phyloP scores from a whole-genome alignment of 2,888 invertebrate genomes.

The Stictocephala bisonia region DNA sequence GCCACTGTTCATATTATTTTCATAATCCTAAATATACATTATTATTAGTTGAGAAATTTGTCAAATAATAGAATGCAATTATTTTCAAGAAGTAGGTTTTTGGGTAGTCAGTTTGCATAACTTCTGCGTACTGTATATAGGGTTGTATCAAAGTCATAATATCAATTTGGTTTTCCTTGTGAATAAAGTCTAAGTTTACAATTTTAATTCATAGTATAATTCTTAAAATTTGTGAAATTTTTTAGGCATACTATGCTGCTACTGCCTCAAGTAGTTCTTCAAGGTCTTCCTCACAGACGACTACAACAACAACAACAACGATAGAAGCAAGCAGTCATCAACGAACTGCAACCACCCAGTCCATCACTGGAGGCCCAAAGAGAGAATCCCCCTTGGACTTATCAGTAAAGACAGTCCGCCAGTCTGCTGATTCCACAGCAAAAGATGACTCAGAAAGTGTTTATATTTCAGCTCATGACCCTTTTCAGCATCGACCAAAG shows the following conservation, averaged over 20 bases:
- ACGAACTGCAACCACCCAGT: conserved; percentile 25
- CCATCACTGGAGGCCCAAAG: conserved; percentile 64
- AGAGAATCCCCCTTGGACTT: conserved; percentile 86
- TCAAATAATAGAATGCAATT: too few species aligned
- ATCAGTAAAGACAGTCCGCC: conserved; percentile 89
- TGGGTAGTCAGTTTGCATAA: too few species aligned
- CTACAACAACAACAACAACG: conserved; percentile 36
- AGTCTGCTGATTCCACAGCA: conserved; percentile 88
- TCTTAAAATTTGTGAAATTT: not conserved
- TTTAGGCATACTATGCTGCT: conserved; percentile 42
- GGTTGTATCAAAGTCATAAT: too few species aligned
- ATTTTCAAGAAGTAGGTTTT: too few species aligned
- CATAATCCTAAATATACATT: too few species aligned
- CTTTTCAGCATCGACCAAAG: conserved; percentile 32
- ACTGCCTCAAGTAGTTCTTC: conserved; percentile 21
- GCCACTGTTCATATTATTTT: too few species aligned
- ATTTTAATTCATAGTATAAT: not conserved
- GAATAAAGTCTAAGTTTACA: not conserved
- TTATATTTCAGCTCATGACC: conserved; percentile 43
- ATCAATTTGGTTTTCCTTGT: not conserved
- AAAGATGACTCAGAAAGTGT: conserved; percentile 71
- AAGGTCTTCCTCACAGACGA: conserved; percentile 8
- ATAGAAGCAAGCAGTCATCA: conserved; percentile 40
- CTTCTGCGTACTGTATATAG: too few species aligned
- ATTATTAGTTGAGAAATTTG: too few species aligned